Percentiles rank a stretch among this genome's conserved stretches.
These are phyloP conservation scores for Tribolium castaneum DNA, from an alignment of 1,140 invertebrate genomes.

Conservation along the genomic window DNA sequence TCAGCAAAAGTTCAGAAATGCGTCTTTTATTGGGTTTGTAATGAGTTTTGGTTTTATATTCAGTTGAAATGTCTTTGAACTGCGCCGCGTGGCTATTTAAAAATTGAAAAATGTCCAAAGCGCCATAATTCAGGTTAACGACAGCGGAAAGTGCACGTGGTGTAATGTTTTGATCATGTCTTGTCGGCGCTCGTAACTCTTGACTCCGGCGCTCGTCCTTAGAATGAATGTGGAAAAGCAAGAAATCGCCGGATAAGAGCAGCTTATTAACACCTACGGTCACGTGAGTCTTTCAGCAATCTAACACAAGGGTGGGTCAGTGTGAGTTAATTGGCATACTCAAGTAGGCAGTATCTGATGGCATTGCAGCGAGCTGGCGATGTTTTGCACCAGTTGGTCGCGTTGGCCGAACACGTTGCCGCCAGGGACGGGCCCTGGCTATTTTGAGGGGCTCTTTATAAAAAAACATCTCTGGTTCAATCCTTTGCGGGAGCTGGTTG, in stretches of 20 bases:
- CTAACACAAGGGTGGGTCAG: constrained; percentile 43
- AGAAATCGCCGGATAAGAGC: constrained; percentile 1
- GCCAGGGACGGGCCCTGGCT: too few species aligned
- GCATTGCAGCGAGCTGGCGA: background rate
- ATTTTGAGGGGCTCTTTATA: too few species aligned
- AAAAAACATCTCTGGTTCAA: too few species aligned
- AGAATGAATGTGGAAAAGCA: constrained; percentile 19
- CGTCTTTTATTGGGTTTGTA: too few species aligned
- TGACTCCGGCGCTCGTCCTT: background rate
- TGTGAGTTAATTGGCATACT: constrained; percentile 50
- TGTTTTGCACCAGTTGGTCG: constrained; percentile 6
- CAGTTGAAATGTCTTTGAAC: too few species aligned
- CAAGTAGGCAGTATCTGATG: constrained; percentile 31
- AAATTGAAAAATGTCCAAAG: too few species aligned
- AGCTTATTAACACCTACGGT: constrained; percentile 50
- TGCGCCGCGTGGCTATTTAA: too few species aligned
- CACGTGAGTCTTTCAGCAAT: constrained; percentile 39
- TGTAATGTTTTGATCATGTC: background rate
- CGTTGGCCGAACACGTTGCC: background rate
- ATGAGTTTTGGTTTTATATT: too few species aligned
- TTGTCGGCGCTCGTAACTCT: background rate
- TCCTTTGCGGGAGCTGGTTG: too few species aligned
- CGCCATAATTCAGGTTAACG: too few species aligned
- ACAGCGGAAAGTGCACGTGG: too few species aligned
- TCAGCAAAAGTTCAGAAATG: too few species aligned